Percentiles rank a stretch among this genome's conserved stretches.
These are phyloP conservation scores for Dryomyza anilis DNA, from an alignment of 2,888 invertebrate genomes.

Conservation along the genomic window DNA sequence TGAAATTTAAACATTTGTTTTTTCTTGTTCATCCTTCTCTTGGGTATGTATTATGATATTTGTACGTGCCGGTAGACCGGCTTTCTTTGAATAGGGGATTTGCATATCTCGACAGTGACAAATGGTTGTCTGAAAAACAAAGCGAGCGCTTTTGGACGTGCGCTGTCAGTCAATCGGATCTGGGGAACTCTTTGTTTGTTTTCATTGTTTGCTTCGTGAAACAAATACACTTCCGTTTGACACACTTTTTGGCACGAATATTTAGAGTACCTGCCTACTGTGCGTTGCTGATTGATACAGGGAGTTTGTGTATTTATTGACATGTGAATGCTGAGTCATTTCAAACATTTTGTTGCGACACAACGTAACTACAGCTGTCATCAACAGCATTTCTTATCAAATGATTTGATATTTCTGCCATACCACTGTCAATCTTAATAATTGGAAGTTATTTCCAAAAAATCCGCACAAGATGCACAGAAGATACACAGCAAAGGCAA, in stretches of 20 bases:
- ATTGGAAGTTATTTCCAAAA: neutral
- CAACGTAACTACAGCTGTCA: too few relatives aligned
- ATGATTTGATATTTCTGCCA: neutral
- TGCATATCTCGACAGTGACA: slow-evolving; percentile 10
- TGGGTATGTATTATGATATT: too few relatives aligned
- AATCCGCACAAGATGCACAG: neutral
- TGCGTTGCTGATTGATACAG: neutral
- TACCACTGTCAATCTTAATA: neutral
- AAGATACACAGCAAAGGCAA: neutral
- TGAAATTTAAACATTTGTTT: too few relatives aligned
- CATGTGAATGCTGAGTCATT: too few relatives aligned
- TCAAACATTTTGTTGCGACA: too few relatives aligned
- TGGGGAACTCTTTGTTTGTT: too few relatives aligned
- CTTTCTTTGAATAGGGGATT: neutral
- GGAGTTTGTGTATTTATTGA: too few relatives aligned
- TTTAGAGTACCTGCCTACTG: neutral
- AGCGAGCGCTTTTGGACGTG: neutral
- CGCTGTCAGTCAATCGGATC: neutral
- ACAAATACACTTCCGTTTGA: neutral
- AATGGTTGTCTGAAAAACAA: slow-evolving; percentile 5
- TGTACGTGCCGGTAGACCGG: too few relatives aligned
- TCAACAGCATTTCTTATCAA: slow-evolving; percentile 15
- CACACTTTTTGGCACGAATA: neutral
- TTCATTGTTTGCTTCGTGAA: neutral
- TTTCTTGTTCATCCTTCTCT: neutral